These are phyloP conservation scores for Trissolcus brochymenae DNA, from an alignment of 2,888 invertebrate species.

Conservation along the genomic window DNA sequence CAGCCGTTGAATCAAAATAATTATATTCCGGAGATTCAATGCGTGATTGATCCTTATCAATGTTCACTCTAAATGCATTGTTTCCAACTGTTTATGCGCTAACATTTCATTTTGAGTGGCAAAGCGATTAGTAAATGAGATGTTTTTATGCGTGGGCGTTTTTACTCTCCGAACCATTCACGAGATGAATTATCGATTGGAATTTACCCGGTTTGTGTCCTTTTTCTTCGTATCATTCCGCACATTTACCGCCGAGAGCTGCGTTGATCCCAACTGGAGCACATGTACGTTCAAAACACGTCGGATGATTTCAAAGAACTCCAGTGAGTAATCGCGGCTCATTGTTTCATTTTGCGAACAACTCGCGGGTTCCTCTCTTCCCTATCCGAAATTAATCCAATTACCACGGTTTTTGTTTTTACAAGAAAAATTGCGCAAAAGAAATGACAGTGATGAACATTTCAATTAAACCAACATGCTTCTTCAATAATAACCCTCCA, in stretches of 20 bases:
- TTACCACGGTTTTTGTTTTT: conserved; percentile 18
- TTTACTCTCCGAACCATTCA: conserved; percentile 49
- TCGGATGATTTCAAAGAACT: conserved; percentile 21
- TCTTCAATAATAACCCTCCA: not conserved
- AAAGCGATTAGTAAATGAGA: conserved; percentile 61
- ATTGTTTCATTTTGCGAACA: conserved; percentile 9
- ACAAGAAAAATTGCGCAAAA: conserved; percentile 19
- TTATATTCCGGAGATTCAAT: not conserved
- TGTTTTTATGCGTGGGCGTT: conserved; percentile 55
- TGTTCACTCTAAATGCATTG: conserved; percentile 32
- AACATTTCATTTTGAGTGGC: conserved; percentile 28
- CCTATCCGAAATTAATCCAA: conserved; percentile 35
- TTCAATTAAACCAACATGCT: conserved; percentile 22
- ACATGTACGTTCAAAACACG: conserved; percentile 7
- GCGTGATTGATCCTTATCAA: conserved; percentile 22
- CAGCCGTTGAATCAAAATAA: too few species aligned
- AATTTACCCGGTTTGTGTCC: conserved; percentile 46
- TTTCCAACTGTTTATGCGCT: conserved; percentile 33
- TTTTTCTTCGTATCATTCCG: conserved; percentile 38
- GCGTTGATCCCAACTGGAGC: conserved; percentile 27
- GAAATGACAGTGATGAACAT: conserved; percentile 41
- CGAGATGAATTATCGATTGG: conserved; percentile 60
- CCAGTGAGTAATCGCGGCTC: conserved; percentile 10
- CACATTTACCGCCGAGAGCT: conserved; percentile 7
- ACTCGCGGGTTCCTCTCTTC: not conserved